Evolutionary conservation across 2,888 invertebrate genomes (phyloP).

Genomic region (Lycaena phlaeas): DNA sequence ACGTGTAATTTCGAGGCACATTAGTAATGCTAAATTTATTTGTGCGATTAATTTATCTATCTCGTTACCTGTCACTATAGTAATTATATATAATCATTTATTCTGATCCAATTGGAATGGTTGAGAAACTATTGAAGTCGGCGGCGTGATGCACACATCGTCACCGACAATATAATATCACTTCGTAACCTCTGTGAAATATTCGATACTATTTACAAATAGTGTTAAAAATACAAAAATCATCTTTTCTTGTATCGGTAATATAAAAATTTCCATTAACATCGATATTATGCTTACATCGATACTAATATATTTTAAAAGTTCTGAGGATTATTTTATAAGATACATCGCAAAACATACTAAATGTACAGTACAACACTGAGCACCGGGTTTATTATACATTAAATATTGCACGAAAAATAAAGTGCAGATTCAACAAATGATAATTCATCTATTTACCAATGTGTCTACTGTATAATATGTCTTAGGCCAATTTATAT

Average conservation of each 20-base stretch:
- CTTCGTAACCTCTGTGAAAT: slow-evolving; percentile 35
- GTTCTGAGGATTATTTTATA: slow-evolving; percentile 52
- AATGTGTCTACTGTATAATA: slow-evolving; percentile 19
- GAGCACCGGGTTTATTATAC: slow-evolving; percentile 46
- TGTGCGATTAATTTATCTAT: slow-evolving; percentile 17
- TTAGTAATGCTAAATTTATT: slow-evolving; percentile 20
- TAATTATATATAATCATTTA: slow-evolving; percentile 16
- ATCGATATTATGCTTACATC: slow-evolving; percentile 35
- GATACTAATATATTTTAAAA: slow-evolving; percentile 39
- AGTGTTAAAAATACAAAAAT: slow-evolving; percentile 33
- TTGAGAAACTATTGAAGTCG: slow-evolving; percentile 32
- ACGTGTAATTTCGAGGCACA: slow-evolving; percentile 10
- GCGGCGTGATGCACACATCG: slow-evolving; percentile 30
- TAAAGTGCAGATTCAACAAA: slow-evolving; percentile 36
- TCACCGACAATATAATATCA: slow-evolving; percentile 45
- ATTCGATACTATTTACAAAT: slow-evolving; percentile 46
- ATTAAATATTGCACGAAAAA: slow-evolving; percentile 50
- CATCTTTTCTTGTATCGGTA: slow-evolving; percentile 24
- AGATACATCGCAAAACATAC: slow-evolving; percentile 20
- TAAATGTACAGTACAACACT: slow-evolving; percentile 28
- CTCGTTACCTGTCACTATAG: slow-evolving; percentile 17
- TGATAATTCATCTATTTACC: not conserved
- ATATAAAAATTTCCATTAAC: slow-evolving; percentile 18
- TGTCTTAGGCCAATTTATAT: slow-evolving; percentile 58
- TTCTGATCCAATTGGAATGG: slow-evolving; percentile 51